Evolutionary conservation across 1,140 invertebrate genomes (phyloP), one percentile per base, ranked within the genome.

Genomic region (Polypedilum pembai): DNA sequence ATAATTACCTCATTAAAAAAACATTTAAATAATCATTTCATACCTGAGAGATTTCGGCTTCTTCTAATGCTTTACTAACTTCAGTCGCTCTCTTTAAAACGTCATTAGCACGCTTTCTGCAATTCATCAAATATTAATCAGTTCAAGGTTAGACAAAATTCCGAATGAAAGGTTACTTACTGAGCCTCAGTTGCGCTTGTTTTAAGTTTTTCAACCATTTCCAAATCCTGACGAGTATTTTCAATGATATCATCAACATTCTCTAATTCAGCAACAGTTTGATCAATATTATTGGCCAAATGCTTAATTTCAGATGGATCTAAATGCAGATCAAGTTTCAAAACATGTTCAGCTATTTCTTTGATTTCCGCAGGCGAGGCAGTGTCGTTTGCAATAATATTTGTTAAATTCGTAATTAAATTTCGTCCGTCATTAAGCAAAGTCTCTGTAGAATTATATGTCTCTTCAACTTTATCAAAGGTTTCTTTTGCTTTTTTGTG

Each of bases 241-340:
- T 86, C 85, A 56, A 98, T 89, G 78, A 98, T 98, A 75, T 87
- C 86, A 78, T 98, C 94, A 75, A 96, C 95, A 80, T 98, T 89
- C 40, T 92, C 95, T 5, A 98, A 83, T 8, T 91, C 91, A 3
- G 88, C 87, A 7, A 98, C 92, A 7, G 94, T 94, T 17, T 88
- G 84, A 79, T 94, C 93, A 74, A 98, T 98, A 77, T 92, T 85
- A 56, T 88, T 84, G 2, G 95, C 94, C 65, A 98, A 80, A 24
- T 90, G 85, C 72, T 87, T 88, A 75, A 98, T 97, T 84, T 97
- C 89, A 75, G 94, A 88, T 3, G 94, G 94, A 80, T 90, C 87
- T 65, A 93, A 80, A 8, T 90, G 87, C 1, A 88, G 84, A 75
- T 87, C 84, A 73, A 87, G 84, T 15, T 82, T 82, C 45, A 94